A percentile compares a stretch with the other conserved stretches of the same genome.
These are phyloP conservation scores for Meiosimyza platycephala DNA, from an alignment of 2,888 invertebrate species.

Conservation along the genomic window DNA sequence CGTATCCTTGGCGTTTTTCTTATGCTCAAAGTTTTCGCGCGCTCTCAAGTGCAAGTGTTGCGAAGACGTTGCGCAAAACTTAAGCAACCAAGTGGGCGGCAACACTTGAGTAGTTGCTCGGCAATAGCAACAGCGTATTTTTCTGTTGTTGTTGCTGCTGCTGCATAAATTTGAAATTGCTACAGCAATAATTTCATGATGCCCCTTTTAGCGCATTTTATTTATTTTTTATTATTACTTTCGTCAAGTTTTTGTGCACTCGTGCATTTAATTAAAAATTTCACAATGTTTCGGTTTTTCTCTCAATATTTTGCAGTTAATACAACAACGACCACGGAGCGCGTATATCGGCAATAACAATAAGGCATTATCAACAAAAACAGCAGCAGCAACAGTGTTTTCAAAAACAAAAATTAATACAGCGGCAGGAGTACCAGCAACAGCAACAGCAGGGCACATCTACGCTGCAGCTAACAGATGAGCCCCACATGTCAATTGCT, in stretches of 20 bases:
- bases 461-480: constrained; percentile 68
- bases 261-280: no score
- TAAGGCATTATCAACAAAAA: neutral
- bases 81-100: constrained; percentile 9
- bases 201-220: no score
- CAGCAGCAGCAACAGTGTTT: neutral
- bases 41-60: neutral
- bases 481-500: constrained; percentile 69
- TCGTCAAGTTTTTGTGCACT: no score
- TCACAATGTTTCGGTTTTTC: constrained; percentile 22
- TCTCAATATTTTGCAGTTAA: constrained; percentile 51
- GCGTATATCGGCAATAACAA: constrained; percentile 51
- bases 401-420: constrained; percentile 31
- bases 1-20: neutral
- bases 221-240: no score
- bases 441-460: constrained; percentile 62
- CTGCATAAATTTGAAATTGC: no score
- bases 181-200: no score
- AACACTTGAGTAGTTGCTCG: constrained; percentile 2
- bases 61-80: neutral
- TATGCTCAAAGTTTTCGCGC: no score
- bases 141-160: no score
- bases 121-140: no score
- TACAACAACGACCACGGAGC: constrained; percentile 57
- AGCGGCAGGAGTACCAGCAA: constrained; percentile 31